phyloP scores from a whole-genome alignment of 2,113 vertebrate species.

The Abramis brama region DNA sequence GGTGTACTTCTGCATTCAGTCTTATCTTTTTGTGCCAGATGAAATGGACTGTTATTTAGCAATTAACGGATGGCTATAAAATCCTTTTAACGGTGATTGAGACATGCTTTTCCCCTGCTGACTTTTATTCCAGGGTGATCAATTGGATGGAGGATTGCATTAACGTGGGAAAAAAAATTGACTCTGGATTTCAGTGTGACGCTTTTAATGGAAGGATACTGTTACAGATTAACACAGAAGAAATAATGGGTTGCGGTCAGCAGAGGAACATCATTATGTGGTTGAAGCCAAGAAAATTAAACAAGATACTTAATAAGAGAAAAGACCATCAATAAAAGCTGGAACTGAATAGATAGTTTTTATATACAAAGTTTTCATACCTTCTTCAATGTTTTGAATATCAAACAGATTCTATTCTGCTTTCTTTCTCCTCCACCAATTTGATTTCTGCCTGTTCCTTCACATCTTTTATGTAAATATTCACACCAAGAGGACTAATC shows the following conservation, averaged over 20 bases:
- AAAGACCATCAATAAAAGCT: slow-evolving; percentile 1
- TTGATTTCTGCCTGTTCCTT: not conserved
- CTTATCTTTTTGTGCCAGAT: slow-evolving; percentile 46
- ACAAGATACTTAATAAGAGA: slow-evolving; percentile 6
- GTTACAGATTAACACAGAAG: slow-evolving; percentile 33
- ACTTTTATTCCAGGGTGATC: slow-evolving; percentile 66
- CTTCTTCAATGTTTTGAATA: not conserved
- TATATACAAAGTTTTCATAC: not conserved
- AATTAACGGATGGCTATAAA: slow-evolving; percentile 53
- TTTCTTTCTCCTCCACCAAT: not conserved
- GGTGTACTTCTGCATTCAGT: slow-evolving; percentile 12
- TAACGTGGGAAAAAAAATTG: slow-evolving; percentile 23
- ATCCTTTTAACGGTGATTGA: slow-evolving; percentile 53
- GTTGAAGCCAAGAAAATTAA: slow-evolving; percentile 20
- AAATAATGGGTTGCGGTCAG: slow-evolving; percentile 6
- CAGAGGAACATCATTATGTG: not conserved
- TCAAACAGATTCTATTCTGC: not conserved
- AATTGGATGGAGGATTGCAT: slow-evolving; percentile 40
- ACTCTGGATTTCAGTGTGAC: slow-evolving; percentile 29
- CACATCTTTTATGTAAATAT: not conserved
- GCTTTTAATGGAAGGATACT: slow-evolving; percentile 48
- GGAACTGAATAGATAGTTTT: not conserved
- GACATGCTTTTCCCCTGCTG: slow-evolving; percentile 45
- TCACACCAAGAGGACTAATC: slow-evolving; percentile 17
- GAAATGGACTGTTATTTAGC: slow-evolving; percentile 52